Conservation (phyloP, 2,888 invertebrate genomes). For the Tetragonisca angustula region DNA sequence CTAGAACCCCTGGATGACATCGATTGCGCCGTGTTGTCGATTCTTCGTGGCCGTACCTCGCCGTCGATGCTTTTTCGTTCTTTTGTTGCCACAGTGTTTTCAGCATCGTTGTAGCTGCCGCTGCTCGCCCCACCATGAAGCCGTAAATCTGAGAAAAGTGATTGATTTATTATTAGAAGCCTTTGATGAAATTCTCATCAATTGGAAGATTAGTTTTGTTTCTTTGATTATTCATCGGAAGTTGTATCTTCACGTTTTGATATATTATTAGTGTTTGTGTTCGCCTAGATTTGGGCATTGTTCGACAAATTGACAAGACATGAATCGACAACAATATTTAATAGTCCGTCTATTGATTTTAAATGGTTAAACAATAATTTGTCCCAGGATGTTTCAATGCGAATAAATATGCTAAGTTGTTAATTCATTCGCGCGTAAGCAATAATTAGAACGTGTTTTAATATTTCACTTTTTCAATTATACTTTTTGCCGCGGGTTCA, state of each 20-base stretch:
- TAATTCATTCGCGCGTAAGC: background rate
- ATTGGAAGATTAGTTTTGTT: background rate
- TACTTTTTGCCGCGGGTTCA: background rate
- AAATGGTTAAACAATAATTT: background rate
- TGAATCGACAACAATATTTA: background rate
- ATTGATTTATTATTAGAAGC: slow-evolving; percentile 13
- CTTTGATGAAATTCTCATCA: background rate
- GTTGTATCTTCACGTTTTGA: background rate
- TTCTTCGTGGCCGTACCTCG: slow-evolving; percentile 70
- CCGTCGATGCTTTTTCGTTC: slow-evolving; percentile 61
- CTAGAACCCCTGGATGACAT: slow-evolving; percentile 77
- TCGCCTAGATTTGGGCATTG: too few relatives aligned
- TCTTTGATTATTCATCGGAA: background rate
- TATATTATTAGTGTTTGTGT: background rate
- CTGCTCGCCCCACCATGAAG: slow-evolving; percentile 45
- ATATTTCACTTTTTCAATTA: background rate
- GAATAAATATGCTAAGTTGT: background rate
- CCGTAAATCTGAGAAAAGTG: slow-evolving; percentile 56
- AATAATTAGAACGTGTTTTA: too few relatives aligned
- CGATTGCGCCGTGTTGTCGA: slow-evolving; percentile 79
- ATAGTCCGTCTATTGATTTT: background rate
- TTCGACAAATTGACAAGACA: background rate
- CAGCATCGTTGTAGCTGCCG: slow-evolving; percentile 58
- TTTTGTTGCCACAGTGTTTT: slow-evolving; percentile 55
- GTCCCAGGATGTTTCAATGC: background rate